These are phyloP conservation scores for Polyommatus iphigenia DNA, from an alignment of 2,888 invertebrate species.

Conservation along the genomic window DNA sequence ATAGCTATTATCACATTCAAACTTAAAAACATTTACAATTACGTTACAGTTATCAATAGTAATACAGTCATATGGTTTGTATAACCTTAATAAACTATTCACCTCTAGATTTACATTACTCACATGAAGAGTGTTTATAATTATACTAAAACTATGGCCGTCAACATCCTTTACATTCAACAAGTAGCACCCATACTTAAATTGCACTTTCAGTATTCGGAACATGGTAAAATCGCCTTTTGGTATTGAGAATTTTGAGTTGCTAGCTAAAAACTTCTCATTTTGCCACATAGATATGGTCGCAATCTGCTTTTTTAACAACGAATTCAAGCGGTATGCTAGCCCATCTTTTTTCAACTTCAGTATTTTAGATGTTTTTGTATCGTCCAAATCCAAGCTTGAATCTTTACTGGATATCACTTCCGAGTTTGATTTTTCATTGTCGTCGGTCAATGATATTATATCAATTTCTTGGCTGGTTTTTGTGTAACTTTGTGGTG, in stretches of 20 bases:
- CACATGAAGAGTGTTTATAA: conserved; percentile 58
- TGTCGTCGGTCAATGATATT: conserved; percentile 48
- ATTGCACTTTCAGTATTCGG: conserved; percentile 53
- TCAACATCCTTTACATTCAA: conserved; percentile 52
- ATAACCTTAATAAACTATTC: conserved; percentile 57
- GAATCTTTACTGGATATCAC: conserved; percentile 32
- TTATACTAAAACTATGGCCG: conserved; percentile 51
- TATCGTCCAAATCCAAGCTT: conserved; percentile 11
- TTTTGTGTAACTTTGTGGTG: conserved; percentile 53
- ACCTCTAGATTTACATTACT: conserved; percentile 47
- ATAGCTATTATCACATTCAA: conserved; percentile 52
- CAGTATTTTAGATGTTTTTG: conserved; percentile 52
- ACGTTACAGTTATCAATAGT: conserved; percentile 50
- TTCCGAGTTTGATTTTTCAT: conserved; percentile 34
- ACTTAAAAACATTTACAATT: conserved; percentile 66
- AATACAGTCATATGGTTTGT: conserved; percentile 59
- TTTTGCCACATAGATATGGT: conserved; percentile 77
- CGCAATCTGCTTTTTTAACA: conserved; percentile 71
- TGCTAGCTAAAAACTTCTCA: conserved; percentile 71
- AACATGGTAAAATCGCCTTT: conserved; percentile 56
- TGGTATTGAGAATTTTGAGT: conserved; percentile 65
- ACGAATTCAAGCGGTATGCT: conserved; percentile 62
- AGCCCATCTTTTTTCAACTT: conserved; percentile 73
- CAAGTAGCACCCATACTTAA: conserved; percentile 61
- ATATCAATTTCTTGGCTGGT: conserved; percentile 59